Percentiles rank a stretch among this genome's conserved stretches.
Conservation (phyloP, 2,797 vertebrate genomes). For the Neoniphon sammara region DNA sequence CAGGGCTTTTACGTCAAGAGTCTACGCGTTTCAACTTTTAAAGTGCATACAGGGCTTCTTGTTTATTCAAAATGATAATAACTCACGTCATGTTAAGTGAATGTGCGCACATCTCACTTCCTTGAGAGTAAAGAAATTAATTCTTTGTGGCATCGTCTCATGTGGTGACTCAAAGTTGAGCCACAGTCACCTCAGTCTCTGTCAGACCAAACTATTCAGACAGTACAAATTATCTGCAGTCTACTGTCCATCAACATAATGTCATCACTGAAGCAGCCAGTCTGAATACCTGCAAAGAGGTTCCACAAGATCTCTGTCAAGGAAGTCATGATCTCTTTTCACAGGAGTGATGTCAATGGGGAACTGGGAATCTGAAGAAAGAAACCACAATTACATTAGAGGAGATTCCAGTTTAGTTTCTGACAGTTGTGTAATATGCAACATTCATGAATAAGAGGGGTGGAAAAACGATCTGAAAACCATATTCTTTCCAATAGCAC, state of each 20-base stretch:
- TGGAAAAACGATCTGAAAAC: conserved; percentile 41
- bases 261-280: not conserved
- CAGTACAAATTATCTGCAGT: not conserved
- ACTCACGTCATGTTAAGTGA: conserved; percentile 21
- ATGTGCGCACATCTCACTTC: not conserved
- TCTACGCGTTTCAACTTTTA: not conserved
- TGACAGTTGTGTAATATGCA: conserved; percentile 18
- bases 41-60: not conserved
- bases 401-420: not conserved
- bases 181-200: not conserved
- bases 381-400: conserved; percentile 15
- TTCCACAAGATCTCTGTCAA: conserved; percentile 99
- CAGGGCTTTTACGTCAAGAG: conserved; percentile 1
- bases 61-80: conserved; percentile 4
- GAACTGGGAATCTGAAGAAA: conserved; percentile 90
- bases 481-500: conserved; percentile 68
- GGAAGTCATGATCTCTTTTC: conserved; percentile 98
- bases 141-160: conserved; percentile 8
- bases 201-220: conserved; percentile 1
- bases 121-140: not conserved
- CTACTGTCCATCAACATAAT: not conserved
- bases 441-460: not conserved
- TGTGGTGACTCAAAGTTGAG: conserved; percentile 25
- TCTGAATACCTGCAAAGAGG: conserved; percentile 92
- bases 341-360: conserved; percentile 96